Percentiles rank a stretch among this genome's conserved stretches.
These are phyloP conservation scores for Sebastes matsubarae DNA, from an alignment of 2,797 vertebrate genomes.

Conservation along the genomic window DNA sequence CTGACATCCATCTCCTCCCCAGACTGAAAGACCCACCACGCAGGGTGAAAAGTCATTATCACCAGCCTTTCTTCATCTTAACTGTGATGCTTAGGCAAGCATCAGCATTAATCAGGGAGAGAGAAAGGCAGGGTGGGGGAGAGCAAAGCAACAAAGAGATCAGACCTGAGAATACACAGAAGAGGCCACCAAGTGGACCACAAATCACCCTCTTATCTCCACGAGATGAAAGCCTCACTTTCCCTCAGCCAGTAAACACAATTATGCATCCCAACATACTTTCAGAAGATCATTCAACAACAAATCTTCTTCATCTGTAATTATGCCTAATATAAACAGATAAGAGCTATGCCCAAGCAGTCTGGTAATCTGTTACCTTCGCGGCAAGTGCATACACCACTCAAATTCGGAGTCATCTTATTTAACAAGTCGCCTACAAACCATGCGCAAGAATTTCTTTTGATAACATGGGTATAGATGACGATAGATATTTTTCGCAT, in stretches of 20 bases:
- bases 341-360: slow-evolving; percentile 49
- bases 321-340: slow-evolving; percentile 67
- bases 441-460: neutral
- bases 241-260: slow-evolving; percentile 72
- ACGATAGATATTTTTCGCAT: no score
- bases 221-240: slow-evolving; percentile 72
- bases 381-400: neutral
- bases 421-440: neutral
- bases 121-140: slow-evolving; percentile 13
- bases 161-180: slow-evolving; percentile 61
- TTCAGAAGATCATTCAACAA: slow-evolving; percentile 68
- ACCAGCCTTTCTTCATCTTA: slow-evolving; percentile 62
- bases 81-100: slow-evolving; percentile 54
- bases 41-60: slow-evolving; percentile 59
- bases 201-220: slow-evolving; percentile 75
- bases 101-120: slow-evolving; percentile 60
- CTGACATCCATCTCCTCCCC: slow-evolving; percentile 27
- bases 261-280: slow-evolving; percentile 71
- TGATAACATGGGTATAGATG: neutral
- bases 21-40: slow-evolving; percentile 30
- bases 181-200: slow-evolving; percentile 61
- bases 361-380: slow-evolving; percentile 42
- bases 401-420: slow-evolving; percentile 22
- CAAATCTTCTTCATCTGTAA: slow-evolving; percentile 72
- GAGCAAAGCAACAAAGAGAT: slow-evolving; percentile 52